Conservation (phyloP, 2,888 invertebrate genomes). For the Embidobia sp. region DNA sequence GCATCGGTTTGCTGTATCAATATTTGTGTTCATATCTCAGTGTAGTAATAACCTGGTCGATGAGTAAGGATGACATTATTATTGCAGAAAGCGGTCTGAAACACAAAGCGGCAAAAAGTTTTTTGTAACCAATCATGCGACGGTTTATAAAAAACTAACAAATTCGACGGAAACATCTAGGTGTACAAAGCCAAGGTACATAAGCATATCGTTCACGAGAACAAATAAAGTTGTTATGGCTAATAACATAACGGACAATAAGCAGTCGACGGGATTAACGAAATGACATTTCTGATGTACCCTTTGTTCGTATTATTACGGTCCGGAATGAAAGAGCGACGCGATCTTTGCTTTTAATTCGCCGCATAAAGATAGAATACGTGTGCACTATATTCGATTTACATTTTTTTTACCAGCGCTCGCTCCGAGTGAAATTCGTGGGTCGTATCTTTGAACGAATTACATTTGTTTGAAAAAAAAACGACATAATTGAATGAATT, state of each 20-base stretch:
- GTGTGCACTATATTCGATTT: constrained; percentile 30
- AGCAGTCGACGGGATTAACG: constrained; percentile 41
- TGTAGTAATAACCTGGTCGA: constrained; percentile 33
- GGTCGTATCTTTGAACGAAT: constrained; percentile 9
- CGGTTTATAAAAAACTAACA: no score
- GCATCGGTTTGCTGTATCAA: constrained; percentile 50
- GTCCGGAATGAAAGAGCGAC: constrained; percentile 22
- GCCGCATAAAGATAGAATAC: constrained; percentile 38
- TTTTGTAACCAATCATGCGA: no score
- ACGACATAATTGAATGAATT: no score
- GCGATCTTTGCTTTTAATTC: constrained; percentile 32
- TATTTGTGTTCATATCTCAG: constrained; percentile 41
- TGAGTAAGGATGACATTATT: constrained; percentile 19
- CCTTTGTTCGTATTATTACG: constrained; percentile 39
- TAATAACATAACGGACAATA: constrained; percentile 49
- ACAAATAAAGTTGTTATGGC: constrained; percentile 35
- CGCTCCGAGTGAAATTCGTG: not conserved
- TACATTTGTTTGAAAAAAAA: no score
- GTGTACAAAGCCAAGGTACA: no score
- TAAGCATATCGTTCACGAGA: not conserved
- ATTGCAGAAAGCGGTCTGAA: not conserved
- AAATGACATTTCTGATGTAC: constrained; percentile 33
- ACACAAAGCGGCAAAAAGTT: constrained; percentile 17
- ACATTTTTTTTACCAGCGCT: not conserved
- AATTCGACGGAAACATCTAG: no score